These are phyloP conservation scores for Thysanoteuthis rhombus DNA, from an alignment of 2,888 invertebrate genomes.

Conservation along the genomic window DNA sequence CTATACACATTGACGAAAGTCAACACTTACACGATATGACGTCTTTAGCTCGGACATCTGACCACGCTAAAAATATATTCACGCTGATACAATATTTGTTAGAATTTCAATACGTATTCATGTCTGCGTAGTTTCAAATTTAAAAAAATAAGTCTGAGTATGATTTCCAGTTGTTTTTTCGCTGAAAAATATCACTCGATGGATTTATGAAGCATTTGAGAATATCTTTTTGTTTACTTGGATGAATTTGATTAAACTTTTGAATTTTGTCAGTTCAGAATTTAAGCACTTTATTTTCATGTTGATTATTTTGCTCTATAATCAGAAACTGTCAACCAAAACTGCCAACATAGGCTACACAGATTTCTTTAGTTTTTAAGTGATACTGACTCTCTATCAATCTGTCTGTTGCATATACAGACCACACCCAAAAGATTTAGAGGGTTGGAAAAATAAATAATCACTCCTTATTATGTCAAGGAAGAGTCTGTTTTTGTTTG, in stretches of 20 bases:
- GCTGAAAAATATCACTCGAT: neutral
- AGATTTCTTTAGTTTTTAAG: too few relatives aligned
- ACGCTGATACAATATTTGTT: neutral
- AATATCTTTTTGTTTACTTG: neutral
- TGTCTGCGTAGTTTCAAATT: neutral
- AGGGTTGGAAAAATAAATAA: too few relatives aligned
- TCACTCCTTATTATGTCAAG: too few relatives aligned
- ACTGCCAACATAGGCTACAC: too few relatives aligned
- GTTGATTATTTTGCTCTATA: neutral
- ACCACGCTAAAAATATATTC: too few relatives aligned
- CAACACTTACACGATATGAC: neutral
- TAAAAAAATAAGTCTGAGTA: neutral
- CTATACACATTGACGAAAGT: neutral
- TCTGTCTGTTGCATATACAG: too few relatives aligned
- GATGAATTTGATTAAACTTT: neutral
- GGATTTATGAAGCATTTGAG: neutral
- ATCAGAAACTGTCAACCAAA: neutral
- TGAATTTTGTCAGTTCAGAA: neutral
- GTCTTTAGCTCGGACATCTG: neutral
- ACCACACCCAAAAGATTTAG: too few relatives aligned
- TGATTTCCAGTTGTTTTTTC: neutral
- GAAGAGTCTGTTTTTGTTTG: too few relatives aligned
- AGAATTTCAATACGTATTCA: neutral
- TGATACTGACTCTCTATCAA: too few relatives aligned
- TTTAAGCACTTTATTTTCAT: neutral